Evolutionary conservation across 2,113 vertebrate genomes (phyloP), one percentile per base, ranked within the genome.

Genomic region (Nettapus auritus): DNA sequence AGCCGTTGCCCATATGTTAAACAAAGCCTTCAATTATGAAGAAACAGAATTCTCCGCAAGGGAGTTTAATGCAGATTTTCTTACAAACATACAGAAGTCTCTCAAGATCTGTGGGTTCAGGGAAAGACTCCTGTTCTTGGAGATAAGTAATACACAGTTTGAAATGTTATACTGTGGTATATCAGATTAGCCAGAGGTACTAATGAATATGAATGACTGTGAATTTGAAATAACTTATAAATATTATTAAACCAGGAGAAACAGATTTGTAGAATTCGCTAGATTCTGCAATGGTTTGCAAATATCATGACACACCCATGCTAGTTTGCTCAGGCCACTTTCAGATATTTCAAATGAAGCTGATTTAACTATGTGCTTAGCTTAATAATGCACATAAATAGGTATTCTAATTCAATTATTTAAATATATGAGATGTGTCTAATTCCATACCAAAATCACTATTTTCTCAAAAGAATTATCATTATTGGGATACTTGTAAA

Each of bases 61-160:
- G 3, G 6, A 21, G 2, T 38, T 67, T 53, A 67, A 29, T 1
- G 1, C 4, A 70, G 1, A 2, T 70, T 62, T 63, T 88, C 17
- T 48, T 67, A 8, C 12, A 18, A 55, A 56, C 18, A 2, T 26
- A 18, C 11, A 60, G 36, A 83, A 40, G 19, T 68, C 59, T 80
- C 4, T 34, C 28, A 66, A 46, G 44, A 33, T 77, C 46, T 1
- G 0, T 34, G 44, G 25, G 22, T 80, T 60, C 53, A 69, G 29
- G 64, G 21, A 60, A 79, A 62, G 21, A 55, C 20, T 46, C 4
- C 11, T 10, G 8, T 55, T 88, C 13, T 26, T 92, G 31, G 14
- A 71, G 4, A 28, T 2, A 70, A 25, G 31, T 25, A 48, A 19
- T 9, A 38, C 7, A 5, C 14, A 42, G 9, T 48, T 81, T 87